These are phyloP conservation scores for Thamnaconus septentrionalis DNA, from an alignment of 2,113 vertebrate genomes.

Conservation along the genomic window DNA sequence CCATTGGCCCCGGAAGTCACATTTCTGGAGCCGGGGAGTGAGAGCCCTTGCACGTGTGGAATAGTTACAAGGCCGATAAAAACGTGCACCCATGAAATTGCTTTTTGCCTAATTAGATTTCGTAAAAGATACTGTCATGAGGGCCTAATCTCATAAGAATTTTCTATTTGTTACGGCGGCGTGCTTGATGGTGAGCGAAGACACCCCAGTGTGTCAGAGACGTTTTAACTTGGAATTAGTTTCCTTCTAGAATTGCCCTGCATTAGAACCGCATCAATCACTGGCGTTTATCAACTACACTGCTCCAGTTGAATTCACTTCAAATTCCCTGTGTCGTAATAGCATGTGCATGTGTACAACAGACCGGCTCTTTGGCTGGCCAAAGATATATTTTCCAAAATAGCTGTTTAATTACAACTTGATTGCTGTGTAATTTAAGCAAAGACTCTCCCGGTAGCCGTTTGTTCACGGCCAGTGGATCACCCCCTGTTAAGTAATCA, in stretches of 20 bases:
- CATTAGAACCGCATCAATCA: too few relatives aligned
- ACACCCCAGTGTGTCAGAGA: background rate
- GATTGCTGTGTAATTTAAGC: background rate
- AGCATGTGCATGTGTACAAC: too few relatives aligned
- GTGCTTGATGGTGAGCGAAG: slow-evolving; percentile 22
- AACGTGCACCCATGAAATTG: slow-evolving; percentile 19
- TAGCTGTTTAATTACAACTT: background rate
- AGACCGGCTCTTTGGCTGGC: too few relatives aligned
- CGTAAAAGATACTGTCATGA: slow-evolving; percentile 16
- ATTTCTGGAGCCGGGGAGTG: slow-evolving; percentile 5
- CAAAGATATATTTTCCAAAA: background rate
- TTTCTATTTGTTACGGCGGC: slow-evolving; percentile 4
- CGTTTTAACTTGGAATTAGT: background rate
- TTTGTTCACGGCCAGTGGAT: slow-evolving; percentile 17
- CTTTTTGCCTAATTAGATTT: slow-evolving; percentile 31
- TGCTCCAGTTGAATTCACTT: too few relatives aligned
- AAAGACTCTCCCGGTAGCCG: slow-evolving; percentile 4
- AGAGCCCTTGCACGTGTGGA: slow-evolving; percentile 1
- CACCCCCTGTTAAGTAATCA: slow-evolving; percentile 25
- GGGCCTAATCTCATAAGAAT: background rate
- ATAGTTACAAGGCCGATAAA: slow-evolving; percentile 7
- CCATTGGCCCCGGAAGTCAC: background rate
- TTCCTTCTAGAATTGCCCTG: background rate
- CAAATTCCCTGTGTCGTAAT: too few relatives aligned
- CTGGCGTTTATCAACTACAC: too few relatives aligned